These are phyloP conservation scores for Beroe forskalii DNA, from an alignment of 37 sponge, comb jelly and placozoan genomes.

Conservation along the genomic window DNA sequence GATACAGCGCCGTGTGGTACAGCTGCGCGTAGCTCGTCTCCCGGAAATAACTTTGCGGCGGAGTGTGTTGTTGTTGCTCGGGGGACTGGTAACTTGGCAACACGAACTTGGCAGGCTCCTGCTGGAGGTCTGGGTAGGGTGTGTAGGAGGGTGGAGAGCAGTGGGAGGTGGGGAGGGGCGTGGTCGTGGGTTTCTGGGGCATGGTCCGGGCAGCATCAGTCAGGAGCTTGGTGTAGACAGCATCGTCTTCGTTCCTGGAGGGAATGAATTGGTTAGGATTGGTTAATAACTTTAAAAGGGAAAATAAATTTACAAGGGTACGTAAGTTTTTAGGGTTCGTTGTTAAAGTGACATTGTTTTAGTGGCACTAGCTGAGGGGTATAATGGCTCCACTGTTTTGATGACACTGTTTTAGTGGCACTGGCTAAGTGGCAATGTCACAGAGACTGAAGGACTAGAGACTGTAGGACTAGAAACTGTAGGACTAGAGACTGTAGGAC, in stretches of 20 bases:
- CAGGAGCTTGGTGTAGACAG: conserved; percentile 42
- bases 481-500: too few species aligned
- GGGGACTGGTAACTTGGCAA: not conserved
- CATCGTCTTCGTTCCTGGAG: conserved; percentile 21
- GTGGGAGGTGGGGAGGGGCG: not conserved
- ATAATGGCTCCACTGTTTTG: too few species aligned
- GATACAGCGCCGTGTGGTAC: conserved; percentile 35
- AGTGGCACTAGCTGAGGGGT: too few species aligned
- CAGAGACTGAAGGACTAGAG: too few species aligned
- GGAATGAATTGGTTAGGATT: not conserved
- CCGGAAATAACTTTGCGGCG: not conserved
- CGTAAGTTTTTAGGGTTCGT: too few species aligned
- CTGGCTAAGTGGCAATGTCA: too few species aligned
- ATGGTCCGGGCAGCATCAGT: conserved; percentile 41
- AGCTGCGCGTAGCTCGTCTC: conserved; percentile 7
- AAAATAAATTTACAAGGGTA: too few species aligned
- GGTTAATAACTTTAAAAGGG: too few species aligned
- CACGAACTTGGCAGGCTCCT: not conserved
- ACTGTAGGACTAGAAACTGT: too few species aligned
- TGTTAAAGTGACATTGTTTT: too few species aligned
- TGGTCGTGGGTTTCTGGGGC: conserved; percentile 13
- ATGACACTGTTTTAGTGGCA: too few species aligned
- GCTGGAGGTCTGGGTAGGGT: not conserved
- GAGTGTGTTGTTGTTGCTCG: not conserved
- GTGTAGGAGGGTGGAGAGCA: conserved; percentile 53